Evolutionary conservation across 2,888 invertebrate species (phyloP), one percentile per base, ranked within the genome.

Genomic region (Mayetiola destructor): DNA sequence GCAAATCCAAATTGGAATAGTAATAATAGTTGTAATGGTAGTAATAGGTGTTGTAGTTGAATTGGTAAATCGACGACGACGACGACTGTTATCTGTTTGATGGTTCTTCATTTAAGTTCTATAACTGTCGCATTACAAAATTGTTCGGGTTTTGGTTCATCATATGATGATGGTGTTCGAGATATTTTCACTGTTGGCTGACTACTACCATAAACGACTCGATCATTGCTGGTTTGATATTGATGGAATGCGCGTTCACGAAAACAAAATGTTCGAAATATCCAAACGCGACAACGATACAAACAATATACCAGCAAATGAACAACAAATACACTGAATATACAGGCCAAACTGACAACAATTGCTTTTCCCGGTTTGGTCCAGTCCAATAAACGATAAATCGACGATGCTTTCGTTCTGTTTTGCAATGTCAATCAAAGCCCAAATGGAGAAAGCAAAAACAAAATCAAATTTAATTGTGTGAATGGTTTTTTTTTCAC

Each of bases 311-410:
- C 72, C 9, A 80, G 57, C 21, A 76, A 68, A 68, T 87, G 85
- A 23, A 84, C 67, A 32, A 82, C 59, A 18, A 80, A 67, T 37
- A 84, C 72, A 63, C 81, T 76, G 1, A 78, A 61, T 0, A 80
- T 73, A 20, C 81, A 80, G 6, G 78, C 77, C 0, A 78, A 66
- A 53, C 80, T 77, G 52, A 82, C 75, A 4, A 79, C 66, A 10
- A 76, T 64, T 1, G 85, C 78, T 57, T 68, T 65, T 5, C 77
- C 76, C 0, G 87, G 84, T 42, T 77, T 75, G 20, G 77, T 70
- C 88, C 89, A 90, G 72, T 89, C 81, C 63, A 90, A 69, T 64
- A 85, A 79, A 42, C 82, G 81, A 70, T 90, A 90, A 61, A 90
- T 84, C 66, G 77, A 81, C 48, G 72, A 72, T 40, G 77, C 69